Conservation (phyloP, 2,113 vertebrate species). For the Callionymus lyra region DNA sequence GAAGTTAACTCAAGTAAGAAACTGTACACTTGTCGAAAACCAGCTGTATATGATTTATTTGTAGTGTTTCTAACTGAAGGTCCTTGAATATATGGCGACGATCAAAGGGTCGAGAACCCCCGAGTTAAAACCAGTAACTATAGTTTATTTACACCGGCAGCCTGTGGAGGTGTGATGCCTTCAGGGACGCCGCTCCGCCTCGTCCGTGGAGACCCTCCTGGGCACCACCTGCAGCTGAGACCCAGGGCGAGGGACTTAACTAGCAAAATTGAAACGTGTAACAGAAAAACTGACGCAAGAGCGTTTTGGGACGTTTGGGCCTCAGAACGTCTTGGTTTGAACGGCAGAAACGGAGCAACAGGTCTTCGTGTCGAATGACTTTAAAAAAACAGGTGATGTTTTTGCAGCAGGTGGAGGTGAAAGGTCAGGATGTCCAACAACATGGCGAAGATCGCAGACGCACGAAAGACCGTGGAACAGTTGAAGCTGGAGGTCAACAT, state of each 20-base stretch:
- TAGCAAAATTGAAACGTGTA: conserved; percentile 50
- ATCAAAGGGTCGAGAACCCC: no score
- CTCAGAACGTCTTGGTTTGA: no score
- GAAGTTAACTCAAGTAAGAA: no score
- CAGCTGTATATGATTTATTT: no score
- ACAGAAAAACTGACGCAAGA: no score
- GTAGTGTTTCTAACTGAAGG: no score
- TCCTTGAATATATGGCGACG: no score
- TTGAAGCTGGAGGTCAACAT: conserved; percentile 87
- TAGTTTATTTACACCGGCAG: conserved; percentile 38
- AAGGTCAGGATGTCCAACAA: conserved; percentile 80
- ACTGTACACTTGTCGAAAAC: no score
- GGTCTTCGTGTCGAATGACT: no score
- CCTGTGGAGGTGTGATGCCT: conserved; percentile 26
- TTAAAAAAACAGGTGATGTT: background rate
- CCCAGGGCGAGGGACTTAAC: conserved; percentile 57
- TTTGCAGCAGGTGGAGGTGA: conserved; percentile 17
- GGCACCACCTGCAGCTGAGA: conserved; percentile 63
- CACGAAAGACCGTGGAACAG: conserved; percentile 82
- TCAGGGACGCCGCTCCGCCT: conserved; percentile 36
- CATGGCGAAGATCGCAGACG: conserved; percentile 88
- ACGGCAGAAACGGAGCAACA: no score
- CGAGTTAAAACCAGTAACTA: no score
- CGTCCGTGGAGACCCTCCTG: conserved; percentile 52
- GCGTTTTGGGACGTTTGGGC: no score